Percentiles rank a stretch among this genome's conserved stretches.
Conservation (phyloP, 2,888 invertebrate genomes). For the Agrochola lota region DNA sequence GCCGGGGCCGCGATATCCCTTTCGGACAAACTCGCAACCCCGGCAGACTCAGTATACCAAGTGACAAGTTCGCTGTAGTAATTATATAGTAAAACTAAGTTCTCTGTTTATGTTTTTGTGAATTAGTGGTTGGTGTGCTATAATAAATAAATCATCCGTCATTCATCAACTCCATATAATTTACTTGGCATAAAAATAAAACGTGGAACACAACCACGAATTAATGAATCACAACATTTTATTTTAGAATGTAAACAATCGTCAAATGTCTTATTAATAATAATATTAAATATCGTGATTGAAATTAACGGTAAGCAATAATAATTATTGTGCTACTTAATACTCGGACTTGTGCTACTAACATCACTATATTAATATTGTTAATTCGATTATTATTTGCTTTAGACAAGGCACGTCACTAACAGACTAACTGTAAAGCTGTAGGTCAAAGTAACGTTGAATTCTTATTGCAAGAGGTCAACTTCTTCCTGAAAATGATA, state of each 20-base stretch:
- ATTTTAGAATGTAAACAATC: constrained; percentile 27
- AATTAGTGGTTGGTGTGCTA: too few species aligned
- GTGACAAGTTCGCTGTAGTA: too few species aligned
- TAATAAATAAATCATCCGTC: neutral
- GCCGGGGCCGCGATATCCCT: too few species aligned
- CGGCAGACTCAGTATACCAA: too few species aligned
- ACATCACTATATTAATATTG: constrained; percentile 32
- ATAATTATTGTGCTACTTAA: constrained; percentile 49
- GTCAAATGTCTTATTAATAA: constrained; percentile 24
- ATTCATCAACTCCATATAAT: neutral
- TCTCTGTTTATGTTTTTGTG: too few species aligned
- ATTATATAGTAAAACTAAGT: too few species aligned
- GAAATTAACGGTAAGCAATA: constrained; percentile 53
- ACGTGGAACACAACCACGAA: neutral
- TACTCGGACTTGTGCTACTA: constrained; percentile 35
- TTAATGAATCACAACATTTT: constrained; percentile 4
- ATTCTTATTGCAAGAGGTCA: constrained; percentile 23
- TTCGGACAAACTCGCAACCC: too few species aligned
- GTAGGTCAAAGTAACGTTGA: constrained; percentile 34
- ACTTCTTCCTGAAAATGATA: constrained; percentile 14
- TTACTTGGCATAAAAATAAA: neutral
- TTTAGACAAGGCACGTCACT: constrained; percentile 49
- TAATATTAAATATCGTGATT: constrained; percentile 40
- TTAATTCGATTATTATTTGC: constrained; percentile 47
- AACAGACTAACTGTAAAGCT: constrained; percentile 36